These are phyloP conservation scores for Brachionus sp. DNA, from an alignment of 1,140 invertebrate species.

Conservation along the genomic window DNA sequence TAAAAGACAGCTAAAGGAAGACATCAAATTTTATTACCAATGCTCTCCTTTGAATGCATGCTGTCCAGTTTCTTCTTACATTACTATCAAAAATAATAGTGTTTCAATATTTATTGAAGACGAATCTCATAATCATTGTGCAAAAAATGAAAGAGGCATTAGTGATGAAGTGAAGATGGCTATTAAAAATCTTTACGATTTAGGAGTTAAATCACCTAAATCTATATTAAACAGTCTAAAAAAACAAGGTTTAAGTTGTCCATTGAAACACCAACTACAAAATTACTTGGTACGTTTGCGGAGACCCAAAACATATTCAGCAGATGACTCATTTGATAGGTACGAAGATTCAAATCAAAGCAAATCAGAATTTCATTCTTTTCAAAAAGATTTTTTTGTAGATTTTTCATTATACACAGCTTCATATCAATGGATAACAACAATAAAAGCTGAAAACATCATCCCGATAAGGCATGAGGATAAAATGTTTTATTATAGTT, in stretches of 20 bases:
- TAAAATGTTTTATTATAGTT: neutral
- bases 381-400: neutral
- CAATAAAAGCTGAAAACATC: neutral
- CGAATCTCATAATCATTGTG: neutral
- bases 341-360: neutral
- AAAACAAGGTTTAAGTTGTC: neutral
- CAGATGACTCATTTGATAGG: neutral
- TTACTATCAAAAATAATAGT: neutral
- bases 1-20: neutral
- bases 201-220: neutral
- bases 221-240: neutral
- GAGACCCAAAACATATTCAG: neutral
- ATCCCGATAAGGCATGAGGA: neutral
- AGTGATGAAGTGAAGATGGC: neutral
- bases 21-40: neutral
- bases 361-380: neutral
- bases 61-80: neutral
- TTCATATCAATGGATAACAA: neutral
- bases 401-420: neutral
- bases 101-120: neutral
- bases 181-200: neutral
- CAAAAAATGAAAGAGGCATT: neutral
- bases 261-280: neutral
- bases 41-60: neutral
- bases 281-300: neutral